A percentile compares a stretch with the other conserved stretches of the same genome.
Evolutionary conservation across 2,797 vertebrate genomes (phyloP).

Genomic region (Gambelia wislizenii): DNA sequence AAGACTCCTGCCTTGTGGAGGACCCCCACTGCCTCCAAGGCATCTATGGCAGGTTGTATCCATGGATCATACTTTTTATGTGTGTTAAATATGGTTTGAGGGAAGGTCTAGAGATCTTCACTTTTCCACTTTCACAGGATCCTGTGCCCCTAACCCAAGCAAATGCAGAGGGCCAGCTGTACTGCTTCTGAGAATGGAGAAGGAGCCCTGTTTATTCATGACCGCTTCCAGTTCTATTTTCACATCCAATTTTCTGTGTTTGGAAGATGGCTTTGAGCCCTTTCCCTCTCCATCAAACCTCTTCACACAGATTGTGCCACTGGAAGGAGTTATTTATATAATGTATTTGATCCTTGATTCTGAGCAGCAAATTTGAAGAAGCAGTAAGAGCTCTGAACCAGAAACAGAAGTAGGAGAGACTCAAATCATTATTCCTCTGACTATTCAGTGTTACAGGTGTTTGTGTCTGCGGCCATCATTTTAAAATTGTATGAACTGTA

Average conservation of each 20-base stretch:
- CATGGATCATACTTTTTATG: too few species aligned
- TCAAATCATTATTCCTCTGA: not conserved
- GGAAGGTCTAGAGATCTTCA: too few species aligned
- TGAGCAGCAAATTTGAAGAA: conserved; percentile 1
- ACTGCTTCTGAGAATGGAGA: not conserved
- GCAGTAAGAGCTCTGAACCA: not conserved
- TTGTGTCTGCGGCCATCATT: not conserved
- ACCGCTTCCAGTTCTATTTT: not conserved
- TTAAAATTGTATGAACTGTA: not conserved
- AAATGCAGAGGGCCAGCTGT: too few species aligned
- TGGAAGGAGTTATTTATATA: not conserved
- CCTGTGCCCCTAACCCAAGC: too few species aligned
- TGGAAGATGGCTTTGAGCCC: not conserved
- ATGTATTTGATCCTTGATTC: not conserved
- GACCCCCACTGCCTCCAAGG: too few species aligned
- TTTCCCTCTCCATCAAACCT: not conserved
- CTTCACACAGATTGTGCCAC: not conserved
- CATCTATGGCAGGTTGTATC: too few species aligned
- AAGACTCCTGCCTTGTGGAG: too few species aligned
- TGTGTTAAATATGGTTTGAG: too few species aligned
- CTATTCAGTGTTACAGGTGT: too few species aligned
- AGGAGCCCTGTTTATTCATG: not conserved
- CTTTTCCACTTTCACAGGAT: too few species aligned
- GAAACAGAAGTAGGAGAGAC: not conserved
- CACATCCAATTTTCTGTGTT: not conserved